Evolutionary conservation across 2,113 vertebrate species (phyloP).

Genomic region (Sinosuthora webbiana): DNA sequence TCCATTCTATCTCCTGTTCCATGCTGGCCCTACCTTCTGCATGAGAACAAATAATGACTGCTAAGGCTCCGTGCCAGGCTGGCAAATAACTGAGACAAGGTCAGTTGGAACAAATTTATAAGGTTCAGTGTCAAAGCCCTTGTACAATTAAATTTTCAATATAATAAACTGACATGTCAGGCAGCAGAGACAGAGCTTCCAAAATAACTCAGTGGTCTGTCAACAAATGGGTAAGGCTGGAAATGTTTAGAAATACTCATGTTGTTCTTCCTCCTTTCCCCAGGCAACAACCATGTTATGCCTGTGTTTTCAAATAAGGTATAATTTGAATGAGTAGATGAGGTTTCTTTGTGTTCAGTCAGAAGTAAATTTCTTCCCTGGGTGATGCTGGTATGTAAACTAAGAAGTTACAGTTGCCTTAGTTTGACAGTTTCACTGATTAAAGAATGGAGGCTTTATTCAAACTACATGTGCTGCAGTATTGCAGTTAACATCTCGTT

Average conservation of each 20-base stretch:
- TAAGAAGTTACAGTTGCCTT: slow-evolving; percentile 54
- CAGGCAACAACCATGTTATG: neutral
- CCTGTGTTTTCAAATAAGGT: slow-evolving; percentile 40
- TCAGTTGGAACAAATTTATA: slow-evolving; percentile 69
- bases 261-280: neutral
- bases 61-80: slow-evolving; percentile 30
- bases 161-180: slow-evolving; percentile 29
- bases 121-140: slow-evolving; percentile 51
- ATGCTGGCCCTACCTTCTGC: slow-evolving; percentile 3
- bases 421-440: slow-evolving; percentile 60
- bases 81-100: slow-evolving; percentile 69
- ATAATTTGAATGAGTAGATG: slow-evolving; percentile 42
- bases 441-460: slow-evolving; percentile 61
- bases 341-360: slow-evolving; percentile 45
- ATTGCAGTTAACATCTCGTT: neutral
- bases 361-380: slow-evolving; percentile 61
- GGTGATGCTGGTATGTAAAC: slow-evolving; percentile 63
- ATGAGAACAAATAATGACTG: slow-evolving; percentile 52
- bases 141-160: slow-evolving; percentile 57
- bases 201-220: slow-evolving; percentile 64
- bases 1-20: slow-evolving; percentile 5
- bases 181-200: slow-evolving; percentile 48
- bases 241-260: slow-evolving; percentile 61
- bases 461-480: neutral
- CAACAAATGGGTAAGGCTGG: slow-evolving; percentile 61